Conservation (phyloP, 2,797 vertebrate genomes). For the Parotocinclus haroldoi region DNA sequence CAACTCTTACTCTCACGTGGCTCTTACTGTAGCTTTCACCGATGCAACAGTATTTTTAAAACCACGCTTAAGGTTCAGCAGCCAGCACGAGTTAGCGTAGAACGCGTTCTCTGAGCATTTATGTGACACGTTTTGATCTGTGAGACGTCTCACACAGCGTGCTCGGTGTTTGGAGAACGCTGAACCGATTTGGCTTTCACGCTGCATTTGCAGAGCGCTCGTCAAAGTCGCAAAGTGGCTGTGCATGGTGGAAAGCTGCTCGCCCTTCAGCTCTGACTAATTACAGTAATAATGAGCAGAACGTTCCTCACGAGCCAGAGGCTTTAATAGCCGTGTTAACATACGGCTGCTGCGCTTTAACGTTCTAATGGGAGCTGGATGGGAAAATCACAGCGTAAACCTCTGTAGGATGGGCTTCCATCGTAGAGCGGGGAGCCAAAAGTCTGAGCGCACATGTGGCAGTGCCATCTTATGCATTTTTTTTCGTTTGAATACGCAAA, state of each 20-base stretch:
- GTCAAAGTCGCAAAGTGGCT: slow-evolving; percentile 41
- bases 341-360: slow-evolving; percentile 30
- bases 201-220: slow-evolving; percentile 51
- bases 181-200: slow-evolving; percentile 50
- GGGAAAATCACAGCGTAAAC: slow-evolving; percentile 7
- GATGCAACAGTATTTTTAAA: too few species aligned
- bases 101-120: slow-evolving; percentile 27
- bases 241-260: slow-evolving; percentile 41
- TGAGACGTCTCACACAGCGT: slow-evolving; percentile 9
- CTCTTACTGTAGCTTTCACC: background rate
- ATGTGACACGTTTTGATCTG: slow-evolving; percentile 9
- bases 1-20: too few species aligned
- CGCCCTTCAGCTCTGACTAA: slow-evolving; percentile 47
- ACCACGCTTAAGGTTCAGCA: slow-evolving; percentile 24
- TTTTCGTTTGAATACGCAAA: too few species aligned
- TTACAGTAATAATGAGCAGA: slow-evolving; percentile 63
- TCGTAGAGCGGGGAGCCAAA: background rate
- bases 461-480: too few species aligned
- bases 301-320: slow-evolving; percentile 56
- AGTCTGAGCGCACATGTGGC: too few species aligned
- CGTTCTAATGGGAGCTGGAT: slow-evolving; percentile 39
- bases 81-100: slow-evolving; percentile 17
- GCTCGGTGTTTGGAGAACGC: slow-evolving; percentile 44
- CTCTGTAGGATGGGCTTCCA: too few species aligned
- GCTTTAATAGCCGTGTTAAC: slow-evolving; percentile 49